Percentiles rank a stretch among this genome's conserved stretches.
These are phyloP conservation scores for Microplitis manilae DNA, from an alignment of 2,888 invertebrate species.

Conservation along the genomic window DNA sequence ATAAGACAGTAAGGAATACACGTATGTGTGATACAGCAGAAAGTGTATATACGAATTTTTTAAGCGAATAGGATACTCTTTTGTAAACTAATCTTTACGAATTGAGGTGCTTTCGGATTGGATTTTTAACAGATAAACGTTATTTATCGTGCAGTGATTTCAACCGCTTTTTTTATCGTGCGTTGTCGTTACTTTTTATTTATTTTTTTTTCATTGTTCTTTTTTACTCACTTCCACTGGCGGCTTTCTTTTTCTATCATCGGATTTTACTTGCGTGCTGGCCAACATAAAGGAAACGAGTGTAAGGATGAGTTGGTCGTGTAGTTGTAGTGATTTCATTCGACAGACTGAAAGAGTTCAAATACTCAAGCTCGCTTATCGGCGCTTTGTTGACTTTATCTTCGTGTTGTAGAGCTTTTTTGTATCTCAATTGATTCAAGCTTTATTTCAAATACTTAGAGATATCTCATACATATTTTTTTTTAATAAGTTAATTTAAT, in stretches of 20 bases:
- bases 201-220: background rate
- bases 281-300: constrained; percentile 15
- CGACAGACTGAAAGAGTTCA: constrained; percentile 12
- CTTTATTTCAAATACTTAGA: background rate
- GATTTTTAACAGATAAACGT: constrained; percentile 41
- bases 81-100: constrained; percentile 31
- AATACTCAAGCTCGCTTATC: constrained; percentile 23
- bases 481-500: background rate
- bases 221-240: background rate
- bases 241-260: background rate
- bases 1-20: background rate
- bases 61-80: constrained; percentile 11
- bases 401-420: constrained; percentile 10
- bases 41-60: background rate
- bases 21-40: background rate
- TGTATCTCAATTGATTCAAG: background rate
- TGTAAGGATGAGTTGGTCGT: background rate
- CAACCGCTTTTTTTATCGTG: constrained; percentile 16
- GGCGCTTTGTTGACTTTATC: constrained; percentile 25
- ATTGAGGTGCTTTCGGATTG: constrained; percentile 26
- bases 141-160: constrained; percentile 44
- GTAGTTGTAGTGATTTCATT: constrained; percentile 6
- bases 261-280: background rate
- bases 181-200: background rate
- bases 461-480: background rate